Evolutionary conservation across 2,888 invertebrate genomes (phyloP).

Genomic region (Petrolisthes manimaculis): DNA sequence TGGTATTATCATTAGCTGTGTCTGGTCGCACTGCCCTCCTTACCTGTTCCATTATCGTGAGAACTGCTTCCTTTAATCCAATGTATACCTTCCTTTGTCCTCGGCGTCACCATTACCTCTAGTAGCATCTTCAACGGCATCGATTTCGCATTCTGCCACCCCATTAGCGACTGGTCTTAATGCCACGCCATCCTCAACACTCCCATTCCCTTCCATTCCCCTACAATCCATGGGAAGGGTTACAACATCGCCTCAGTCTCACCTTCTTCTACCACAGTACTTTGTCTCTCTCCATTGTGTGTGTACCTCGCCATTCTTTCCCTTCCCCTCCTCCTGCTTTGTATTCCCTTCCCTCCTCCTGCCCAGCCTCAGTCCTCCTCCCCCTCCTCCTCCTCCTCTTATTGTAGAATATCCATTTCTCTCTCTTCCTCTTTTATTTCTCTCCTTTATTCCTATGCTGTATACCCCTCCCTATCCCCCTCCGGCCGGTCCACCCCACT

Average conservation of each 20-base stretch:
- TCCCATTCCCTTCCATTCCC: neutral
- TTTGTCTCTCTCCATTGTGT: neutral
- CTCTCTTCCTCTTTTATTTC: too few species aligned
- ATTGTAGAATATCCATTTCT: too few species aligned
- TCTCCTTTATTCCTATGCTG: too few species aligned
- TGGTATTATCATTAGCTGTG: too few species aligned
- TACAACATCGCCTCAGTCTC: neutral
- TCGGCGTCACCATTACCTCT: neutral
- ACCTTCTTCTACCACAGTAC: neutral
- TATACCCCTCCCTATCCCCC: too few species aligned
- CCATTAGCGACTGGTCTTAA: neutral
- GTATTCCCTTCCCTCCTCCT: neutral
- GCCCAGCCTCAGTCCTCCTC: neutral
- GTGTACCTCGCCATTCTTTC: neutral
- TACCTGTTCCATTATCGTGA: too few species aligned
- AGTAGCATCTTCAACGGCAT: neutral
- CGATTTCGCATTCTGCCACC: neutral
- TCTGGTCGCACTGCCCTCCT: too few species aligned
- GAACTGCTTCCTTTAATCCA: too few species aligned
- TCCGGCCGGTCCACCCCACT: too few species aligned
- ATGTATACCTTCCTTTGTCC: neutral
- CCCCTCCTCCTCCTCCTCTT: too few species aligned
- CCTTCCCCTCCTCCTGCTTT: neutral
- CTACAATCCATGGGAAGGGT: neutral
- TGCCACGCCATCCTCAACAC: too few species aligned